Conservation (phyloP, 2,888 invertebrate species). For the Alloplasta piceator region DNA sequence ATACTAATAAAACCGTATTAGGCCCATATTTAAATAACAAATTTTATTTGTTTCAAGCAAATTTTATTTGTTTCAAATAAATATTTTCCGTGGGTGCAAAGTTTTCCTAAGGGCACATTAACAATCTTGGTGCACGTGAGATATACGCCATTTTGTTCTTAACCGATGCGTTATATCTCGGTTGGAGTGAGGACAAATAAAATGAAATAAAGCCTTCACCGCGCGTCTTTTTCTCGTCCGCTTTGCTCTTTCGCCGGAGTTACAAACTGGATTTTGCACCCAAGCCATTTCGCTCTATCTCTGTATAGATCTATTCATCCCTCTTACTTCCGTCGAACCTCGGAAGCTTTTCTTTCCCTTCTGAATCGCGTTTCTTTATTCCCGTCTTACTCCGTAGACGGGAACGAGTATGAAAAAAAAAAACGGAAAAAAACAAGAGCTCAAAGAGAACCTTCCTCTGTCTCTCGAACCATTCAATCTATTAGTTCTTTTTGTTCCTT, state of each 20-base stretch:
- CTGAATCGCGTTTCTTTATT: constrained; percentile 15
- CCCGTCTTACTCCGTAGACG: constrained; percentile 33
- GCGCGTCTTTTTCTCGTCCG: constrained; percentile 43
- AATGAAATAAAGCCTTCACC: constrained; percentile 39
- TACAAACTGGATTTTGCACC: constrained; percentile 74
- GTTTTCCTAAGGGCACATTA: too few relatives aligned
- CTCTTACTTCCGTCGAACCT: background rate
- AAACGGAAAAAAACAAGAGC: constrained; percentile 40
- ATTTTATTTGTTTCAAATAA: too few relatives aligned
- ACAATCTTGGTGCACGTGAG: too few relatives aligned
- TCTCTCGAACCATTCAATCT: constrained; percentile 4
- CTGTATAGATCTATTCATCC: constrained; percentile 36
- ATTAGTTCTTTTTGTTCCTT: constrained; percentile 11
- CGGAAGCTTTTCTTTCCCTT: constrained; percentile 27
- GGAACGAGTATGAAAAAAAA: constrained; percentile 43
- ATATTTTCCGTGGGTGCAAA: too few relatives aligned
- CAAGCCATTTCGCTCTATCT: constrained; percentile 48
- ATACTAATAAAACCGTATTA: too few relatives aligned
- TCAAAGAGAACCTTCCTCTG: constrained; percentile 32
- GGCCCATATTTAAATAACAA: too few relatives aligned
- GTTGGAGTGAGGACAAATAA: constrained; percentile 12
- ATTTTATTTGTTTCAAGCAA: too few relatives aligned
- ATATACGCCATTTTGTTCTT: too few relatives aligned
- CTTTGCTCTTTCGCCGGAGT: constrained; percentile 68
- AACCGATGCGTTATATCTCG: too few relatives aligned